These are phyloP conservation scores for Cyclophora punctaria DNA, from an alignment of 2,888 invertebrate genomes.

Conservation along the genomic window DNA sequence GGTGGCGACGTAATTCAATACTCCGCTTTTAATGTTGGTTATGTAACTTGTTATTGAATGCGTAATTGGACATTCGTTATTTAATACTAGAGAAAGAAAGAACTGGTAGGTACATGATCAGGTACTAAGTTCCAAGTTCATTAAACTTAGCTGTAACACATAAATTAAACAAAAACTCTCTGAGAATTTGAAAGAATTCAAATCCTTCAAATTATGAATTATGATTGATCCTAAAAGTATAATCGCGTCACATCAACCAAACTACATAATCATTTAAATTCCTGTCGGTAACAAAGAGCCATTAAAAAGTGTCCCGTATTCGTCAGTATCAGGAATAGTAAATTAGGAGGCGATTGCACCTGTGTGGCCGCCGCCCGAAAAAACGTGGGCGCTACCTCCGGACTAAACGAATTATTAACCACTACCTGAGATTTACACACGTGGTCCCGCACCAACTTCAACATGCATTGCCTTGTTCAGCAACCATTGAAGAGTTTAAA, in stretches of 20 bases:
- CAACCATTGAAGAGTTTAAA: constrained; percentile 29
- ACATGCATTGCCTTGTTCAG: constrained; percentile 6
- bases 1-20: constrained; percentile 20
- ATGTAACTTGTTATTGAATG: constrained; percentile 8
- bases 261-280: too few species aligned
- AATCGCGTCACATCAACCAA: too few species aligned
- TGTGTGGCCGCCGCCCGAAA: constrained; percentile 66
- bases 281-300: constrained; percentile 32
- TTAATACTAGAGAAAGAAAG: too few species aligned
- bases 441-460: constrained; percentile 17
- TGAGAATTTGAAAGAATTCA: too few species aligned
- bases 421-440: constrained; percentile 64
- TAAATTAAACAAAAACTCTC: too few species aligned
- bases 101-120: too few species aligned
- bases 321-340: constrained; percentile 63
- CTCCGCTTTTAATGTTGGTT: constrained; percentile 10
- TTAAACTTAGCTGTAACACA: too few species aligned
- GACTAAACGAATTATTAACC: constrained; percentile 73
- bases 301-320: constrained; percentile 48
- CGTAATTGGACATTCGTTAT: constrained; percentile 1
- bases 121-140: too few species aligned
- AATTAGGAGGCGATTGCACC: constrained; percentile 66
- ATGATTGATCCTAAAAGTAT: too few species aligned
- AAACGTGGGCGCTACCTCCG: constrained; percentile 66
- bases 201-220: too few species aligned